Base-by-base conservation (phyloP, 2,888 invertebrate species). In the Nezara viridula region DNA sequence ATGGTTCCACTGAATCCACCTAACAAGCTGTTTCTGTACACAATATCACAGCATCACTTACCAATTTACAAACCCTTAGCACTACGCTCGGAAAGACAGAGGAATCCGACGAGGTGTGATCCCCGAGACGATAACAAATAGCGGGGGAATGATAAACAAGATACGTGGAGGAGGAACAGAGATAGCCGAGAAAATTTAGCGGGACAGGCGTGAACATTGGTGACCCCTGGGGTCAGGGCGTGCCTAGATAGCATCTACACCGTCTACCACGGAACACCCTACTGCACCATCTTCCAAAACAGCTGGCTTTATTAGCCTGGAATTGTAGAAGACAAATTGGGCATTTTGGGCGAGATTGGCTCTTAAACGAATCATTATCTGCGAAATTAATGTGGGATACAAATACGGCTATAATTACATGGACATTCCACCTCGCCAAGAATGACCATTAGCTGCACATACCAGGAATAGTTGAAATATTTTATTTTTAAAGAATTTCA, bases 91-190 rank as follows among this genome's bases (percentile, higher is more conserved):
- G 66, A 73, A 73, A 73, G 32, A 73, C 66, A 21, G 19, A 73
- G 66, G 66, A 73, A 73, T 73, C 66, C 66, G 66, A 21, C 66
- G 66, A 73, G 66, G 66, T 73, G 66, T 73, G 66, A 73, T 73
- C 66, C 21, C 37, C 66, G 27, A 12, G 19, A 37, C 19, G 6
- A 37, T 37, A 37, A 73, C 32, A 16, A 32, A 73, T 37, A 37
- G 44, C 44, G 44, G n/a, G 81, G 14, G 81, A 12, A 32, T 37
- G 44, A 44, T 44, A 44, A 73, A 81, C 44, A 81, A 47, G 81
- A 81, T 40, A 81, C 40, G 44, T 81, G 44, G 81, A 81, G 44
- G 44, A 81, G 44, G 81, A 81, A 81, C n/a, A 47, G 44, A 81
- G 81, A 81, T 81, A 47, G 81, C 24, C 14, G 21, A n/a, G n/a